These are phyloP conservation scores for Cosmia trapezina DNA, from an alignment of 2,888 invertebrate species.

Conservation along the genomic window DNA sequence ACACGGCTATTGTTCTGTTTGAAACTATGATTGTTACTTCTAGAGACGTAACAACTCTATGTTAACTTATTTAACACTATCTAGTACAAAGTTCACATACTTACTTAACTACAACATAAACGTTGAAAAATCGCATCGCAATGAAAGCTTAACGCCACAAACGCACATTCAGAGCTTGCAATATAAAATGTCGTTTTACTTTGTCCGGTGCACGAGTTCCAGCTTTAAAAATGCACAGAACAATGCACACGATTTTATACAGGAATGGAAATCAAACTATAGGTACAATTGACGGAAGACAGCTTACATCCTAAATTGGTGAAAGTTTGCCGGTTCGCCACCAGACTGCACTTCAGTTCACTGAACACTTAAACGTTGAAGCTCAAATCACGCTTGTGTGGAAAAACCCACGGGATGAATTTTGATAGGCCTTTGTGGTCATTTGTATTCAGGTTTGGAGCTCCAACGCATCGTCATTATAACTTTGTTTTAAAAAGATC, in stretches of 20 bases:
- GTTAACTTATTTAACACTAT: conserved; percentile 55
- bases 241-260: conserved; percentile 54
- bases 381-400: conserved; percentile 41
- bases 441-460: conserved; percentile 36
- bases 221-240: conserved; percentile 51
- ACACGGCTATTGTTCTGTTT: conserved; percentile 56
- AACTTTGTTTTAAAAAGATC: conserved; percentile 43
- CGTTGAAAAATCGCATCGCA: conserved; percentile 54
- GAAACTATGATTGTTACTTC: conserved; percentile 46
- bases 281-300: conserved; percentile 70
- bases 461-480: conserved; percentile 40
- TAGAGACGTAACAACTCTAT: conserved; percentile 47
- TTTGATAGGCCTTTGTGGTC: conserved; percentile 27
- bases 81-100: conserved; percentile 48
- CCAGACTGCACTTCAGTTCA: conserved; percentile 52
- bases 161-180: conserved; percentile 58
- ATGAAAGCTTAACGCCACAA: conserved; percentile 46
- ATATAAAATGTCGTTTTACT: conserved; percentile 44
- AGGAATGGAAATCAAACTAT: conserved; percentile 70
- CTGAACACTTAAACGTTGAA: conserved; percentile 50
- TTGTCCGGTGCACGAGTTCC: conserved; percentile 49
- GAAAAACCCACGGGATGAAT: conserved; percentile 39
- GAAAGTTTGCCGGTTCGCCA: conserved; percentile 52
- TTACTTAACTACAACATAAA: conserved; percentile 49
- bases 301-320: conserved; percentile 66